phyloP scores from a whole-genome alignment of 2,888 invertebrate genomes.

The Euzophera pinguis region DNA sequence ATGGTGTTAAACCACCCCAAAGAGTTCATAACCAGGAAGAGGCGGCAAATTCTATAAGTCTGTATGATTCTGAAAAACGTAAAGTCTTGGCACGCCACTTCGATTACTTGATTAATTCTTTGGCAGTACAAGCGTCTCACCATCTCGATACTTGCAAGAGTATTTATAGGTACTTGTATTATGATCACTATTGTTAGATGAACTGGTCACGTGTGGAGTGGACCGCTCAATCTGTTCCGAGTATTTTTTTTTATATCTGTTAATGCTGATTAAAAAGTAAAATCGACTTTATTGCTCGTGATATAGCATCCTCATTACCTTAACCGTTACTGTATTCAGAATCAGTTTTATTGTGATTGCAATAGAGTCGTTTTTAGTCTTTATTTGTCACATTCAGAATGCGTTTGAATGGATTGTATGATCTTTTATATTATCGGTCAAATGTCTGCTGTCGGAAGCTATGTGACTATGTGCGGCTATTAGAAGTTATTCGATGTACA shows the following conservation, averaged over 20 bases:
- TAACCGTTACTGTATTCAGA: background rate
- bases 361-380: background rate
- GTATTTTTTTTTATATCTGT: background rate
- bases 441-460: conserved; percentile 2
- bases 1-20: no score
- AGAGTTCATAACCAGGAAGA: conserved; percentile 23
- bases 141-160: conserved; percentile 22
- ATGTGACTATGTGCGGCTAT: conserved; percentile 2
- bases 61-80: conserved; percentile 43
- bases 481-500: background rate
- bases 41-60: conserved; percentile 24
- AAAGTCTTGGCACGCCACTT: conserved; percentile 49
- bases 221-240: background rate
- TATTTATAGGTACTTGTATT: conserved; percentile 22
- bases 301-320: background rate
- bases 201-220: conserved; percentile 1
- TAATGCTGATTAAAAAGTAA: background rate
- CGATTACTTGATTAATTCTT: conserved; percentile 47
- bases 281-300: background rate
- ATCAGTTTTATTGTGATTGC: background rate
- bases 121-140: conserved; percentile 35
- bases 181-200: conserved; percentile 19
- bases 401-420: background rate
- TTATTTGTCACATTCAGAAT: background rate
- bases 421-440: background rate